phyloP scores from a whole-genome alignment of 2,797 vertebrate species.

The Hapalemur alaotrensis region DNA sequence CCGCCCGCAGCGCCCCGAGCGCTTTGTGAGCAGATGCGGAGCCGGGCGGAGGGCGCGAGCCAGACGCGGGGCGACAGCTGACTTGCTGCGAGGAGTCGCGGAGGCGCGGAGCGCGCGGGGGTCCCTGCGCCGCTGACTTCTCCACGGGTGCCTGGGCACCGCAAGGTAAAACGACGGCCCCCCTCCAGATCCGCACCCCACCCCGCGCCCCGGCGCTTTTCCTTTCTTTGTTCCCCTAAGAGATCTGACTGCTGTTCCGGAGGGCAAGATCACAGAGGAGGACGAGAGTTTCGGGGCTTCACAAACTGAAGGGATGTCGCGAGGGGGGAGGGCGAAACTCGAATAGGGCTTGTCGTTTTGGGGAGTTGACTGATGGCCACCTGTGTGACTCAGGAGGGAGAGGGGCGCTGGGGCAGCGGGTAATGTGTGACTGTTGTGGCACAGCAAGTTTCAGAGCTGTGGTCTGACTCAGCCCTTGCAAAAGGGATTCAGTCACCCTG shows the following conservation, averaged over 20 bases:
- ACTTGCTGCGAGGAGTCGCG: not conserved
- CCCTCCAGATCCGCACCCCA: not conserved
- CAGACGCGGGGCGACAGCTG: constrained; percentile 67
- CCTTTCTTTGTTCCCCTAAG: constrained; percentile 71
- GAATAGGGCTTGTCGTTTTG: not conserved
- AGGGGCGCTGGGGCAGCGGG: not conserved
- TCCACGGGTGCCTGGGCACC: not conserved
- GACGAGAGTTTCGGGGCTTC: constrained; percentile 3
- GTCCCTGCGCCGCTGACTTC: constrained; percentile 28
- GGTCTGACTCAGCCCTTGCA: constrained; percentile 62
- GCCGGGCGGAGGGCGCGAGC: not conserved
- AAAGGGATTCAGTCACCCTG: constrained; percentile 23
- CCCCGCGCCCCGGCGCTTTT: not conserved
- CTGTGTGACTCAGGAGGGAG: constrained; percentile 45
- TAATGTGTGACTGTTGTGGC: not conserved
- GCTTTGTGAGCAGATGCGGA: constrained; percentile 53
- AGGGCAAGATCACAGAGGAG: not conserved
- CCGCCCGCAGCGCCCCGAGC: constrained; percentile 32
- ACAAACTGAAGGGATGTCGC: not conserved
- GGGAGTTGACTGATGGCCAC: constrained; percentile 1
- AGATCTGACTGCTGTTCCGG: constrained; percentile 40
- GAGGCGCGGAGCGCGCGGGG: constrained; percentile 47
- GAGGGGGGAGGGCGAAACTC: not conserved
- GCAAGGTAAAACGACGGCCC: constrained; percentile 50
- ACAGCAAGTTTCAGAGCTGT: constrained; percentile 45